phyloP scores from a whole-genome alignment of 2,797 vertebrate species.

The Antennarius maculatus region DNA sequence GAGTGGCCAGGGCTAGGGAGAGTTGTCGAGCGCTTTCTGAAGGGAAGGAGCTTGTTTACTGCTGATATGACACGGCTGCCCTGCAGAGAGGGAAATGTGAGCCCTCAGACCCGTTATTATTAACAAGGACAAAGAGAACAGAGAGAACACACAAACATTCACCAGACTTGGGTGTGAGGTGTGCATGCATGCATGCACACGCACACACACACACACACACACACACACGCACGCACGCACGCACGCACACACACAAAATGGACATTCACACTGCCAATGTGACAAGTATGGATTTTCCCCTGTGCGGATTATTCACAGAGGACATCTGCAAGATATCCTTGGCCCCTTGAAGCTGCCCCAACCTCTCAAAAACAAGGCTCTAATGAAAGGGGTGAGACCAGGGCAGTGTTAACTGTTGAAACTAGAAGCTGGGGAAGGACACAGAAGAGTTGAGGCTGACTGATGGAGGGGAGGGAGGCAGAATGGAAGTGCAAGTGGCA shows the following conservation, averaged over 20 bases:
- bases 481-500: conserved; percentile 75
- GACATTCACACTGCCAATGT: conserved; percentile 70
- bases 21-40: conserved; percentile 78
- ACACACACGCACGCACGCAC: conserved; percentile 20
- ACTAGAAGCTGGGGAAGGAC: conserved; percentile 60
- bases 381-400: conserved; percentile 77
- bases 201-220: conserved; percentile 44
- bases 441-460: conserved; percentile 63
- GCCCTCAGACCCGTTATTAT: conserved; percentile 88
- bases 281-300: conserved; percentile 87
- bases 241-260: conserved; percentile 23
- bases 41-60: conserved; percentile 87
- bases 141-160: conserved; percentile 72
- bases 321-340: conserved; percentile 79
- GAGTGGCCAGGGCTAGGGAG: conserved; percentile 80
- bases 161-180: conserved; percentile 45
- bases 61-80: conserved; percentile 87
- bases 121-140: conserved; percentile 90
- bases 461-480: conserved; percentile 52
- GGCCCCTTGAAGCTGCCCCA: conserved; percentile 67
- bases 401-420: conserved; percentile 67
- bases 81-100: conserved; percentile 85
- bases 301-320: conserved; percentile 82
- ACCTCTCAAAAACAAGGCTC: conserved; percentile 69
- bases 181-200: neutral